These are phyloP conservation scores for Cheilosia pagana DNA, from an alignment of 2,888 invertebrate species.

Conservation along the genomic window DNA sequence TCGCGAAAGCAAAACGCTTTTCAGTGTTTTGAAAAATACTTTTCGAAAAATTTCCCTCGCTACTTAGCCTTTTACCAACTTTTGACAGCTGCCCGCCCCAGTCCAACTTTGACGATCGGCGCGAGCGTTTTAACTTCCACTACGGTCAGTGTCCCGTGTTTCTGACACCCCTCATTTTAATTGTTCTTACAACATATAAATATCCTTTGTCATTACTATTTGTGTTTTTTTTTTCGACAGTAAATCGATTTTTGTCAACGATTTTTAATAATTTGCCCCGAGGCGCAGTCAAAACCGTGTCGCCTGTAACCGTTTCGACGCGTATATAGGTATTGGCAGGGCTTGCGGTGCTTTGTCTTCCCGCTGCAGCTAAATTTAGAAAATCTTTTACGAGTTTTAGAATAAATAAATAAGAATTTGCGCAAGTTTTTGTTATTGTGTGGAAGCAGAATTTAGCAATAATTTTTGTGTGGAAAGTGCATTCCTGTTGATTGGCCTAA, in stretches of 20 bases:
- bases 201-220: not conserved
- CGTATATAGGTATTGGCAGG: constrained; percentile 49
- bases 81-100: constrained; percentile 74
- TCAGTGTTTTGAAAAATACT: constrained; percentile 22
- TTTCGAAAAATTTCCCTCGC: constrained; percentile 52
- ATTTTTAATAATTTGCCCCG: constrained; percentile 48
- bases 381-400: constrained; percentile 54
- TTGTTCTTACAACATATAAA: constrained; percentile 38
- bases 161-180: constrained; percentile 27
- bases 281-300: constrained; percentile 18
- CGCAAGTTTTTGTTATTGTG: constrained; percentile 43
- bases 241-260: constrained; percentile 43
- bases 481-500: constrained; percentile 45
- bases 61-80: constrained; percentile 7
- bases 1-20: constrained; percentile 39
- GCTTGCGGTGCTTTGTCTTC: constrained; percentile 41
- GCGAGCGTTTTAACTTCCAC: constrained; percentile 72
- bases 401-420: constrained; percentile 48
- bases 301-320: constrained; percentile 17
- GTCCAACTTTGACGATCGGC: constrained; percentile 82
- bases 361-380: constrained; percentile 67
- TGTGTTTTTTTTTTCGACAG: constrained; percentile 14
- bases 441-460: constrained; percentile 49
- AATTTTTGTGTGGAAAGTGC: constrained; percentile 45
- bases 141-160: constrained; percentile 42